Percentiles rank a stretch among this genome's conserved stretches.
These are phyloP conservation scores for Drosophila limbata DNA, from an alignment of 2,888 invertebrate genomes.

Conservation along the genomic window DNA sequence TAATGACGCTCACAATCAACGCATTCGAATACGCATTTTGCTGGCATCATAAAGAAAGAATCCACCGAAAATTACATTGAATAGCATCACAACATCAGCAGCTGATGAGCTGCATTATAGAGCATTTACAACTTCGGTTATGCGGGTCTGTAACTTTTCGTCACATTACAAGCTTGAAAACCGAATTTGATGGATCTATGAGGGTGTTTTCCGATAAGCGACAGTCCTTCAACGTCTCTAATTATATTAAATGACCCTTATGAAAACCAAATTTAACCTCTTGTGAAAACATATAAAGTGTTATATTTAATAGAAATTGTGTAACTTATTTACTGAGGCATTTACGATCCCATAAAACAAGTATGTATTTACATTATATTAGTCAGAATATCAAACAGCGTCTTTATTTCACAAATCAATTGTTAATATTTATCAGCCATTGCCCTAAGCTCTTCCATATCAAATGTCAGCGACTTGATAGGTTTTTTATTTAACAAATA, in stretches of 20 bases:
- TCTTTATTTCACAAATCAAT: not conserved
- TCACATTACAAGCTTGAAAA: conserved; percentile 40
- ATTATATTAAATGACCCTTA: conserved; percentile 17
- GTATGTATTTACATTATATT: not conserved
- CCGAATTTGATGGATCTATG: conserved; percentile 54
- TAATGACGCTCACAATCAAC: conserved; percentile 22
- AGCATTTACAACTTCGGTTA: conserved; percentile 23
- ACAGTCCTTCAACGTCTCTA: conserved; percentile 1
- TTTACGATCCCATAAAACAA: not conserved
- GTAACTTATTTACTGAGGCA: not conserved
- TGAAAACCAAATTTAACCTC: conserved; percentile 13
- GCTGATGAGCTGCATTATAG: conserved; percentile 43
- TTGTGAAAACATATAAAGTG: not conserved
- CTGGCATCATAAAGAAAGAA: conserved; percentile 66
- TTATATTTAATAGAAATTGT: not conserved
- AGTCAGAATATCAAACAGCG: not conserved
- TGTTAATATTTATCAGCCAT: not conserved
- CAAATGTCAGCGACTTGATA: too few relatives aligned
- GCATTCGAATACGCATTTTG: conserved; percentile 41
- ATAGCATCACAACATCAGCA: conserved; percentile 43
- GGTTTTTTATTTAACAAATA: too few relatives aligned
- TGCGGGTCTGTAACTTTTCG: conserved; percentile 57
- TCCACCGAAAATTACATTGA: conserved; percentile 33
- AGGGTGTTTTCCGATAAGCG: conserved; percentile 26
- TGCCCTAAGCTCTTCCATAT: too few relatives aligned